These are phyloP conservation scores for Micropoecilia bifurca DNA, from an alignment of 2,797 vertebrate species.

Conservation along the genomic window DNA sequence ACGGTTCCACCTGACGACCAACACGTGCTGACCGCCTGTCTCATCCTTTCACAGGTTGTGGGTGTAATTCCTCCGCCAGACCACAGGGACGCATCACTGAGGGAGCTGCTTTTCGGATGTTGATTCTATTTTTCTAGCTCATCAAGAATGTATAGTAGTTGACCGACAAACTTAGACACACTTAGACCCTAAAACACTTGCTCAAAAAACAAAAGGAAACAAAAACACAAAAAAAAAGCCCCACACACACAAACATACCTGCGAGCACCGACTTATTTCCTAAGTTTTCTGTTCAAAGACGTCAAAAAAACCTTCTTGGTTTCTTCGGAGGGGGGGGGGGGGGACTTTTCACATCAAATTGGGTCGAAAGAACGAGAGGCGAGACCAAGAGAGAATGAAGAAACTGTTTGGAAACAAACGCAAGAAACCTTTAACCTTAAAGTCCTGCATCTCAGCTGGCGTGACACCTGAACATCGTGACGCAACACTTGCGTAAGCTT, in stretches of 20 bases:
- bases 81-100: constrained; percentile 39
- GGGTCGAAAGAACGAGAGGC: background rate
- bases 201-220: background rate
- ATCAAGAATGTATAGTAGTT: constrained; percentile 64
- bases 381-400: constrained; percentile 8
- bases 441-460: constrained; percentile 39
- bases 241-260: constrained; percentile 24
- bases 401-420: background rate
- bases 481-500: background rate
- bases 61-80: constrained; percentile 35
- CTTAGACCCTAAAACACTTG: constrained; percentile 9
- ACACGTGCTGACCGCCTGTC: constrained; percentile 3
- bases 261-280: constrained; percentile 42
- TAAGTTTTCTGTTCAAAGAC: constrained; percentile 37
- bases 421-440: constrained; percentile 13
- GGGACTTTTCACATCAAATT: constrained; percentile 18
- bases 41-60: constrained; percentile 60
- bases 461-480: constrained; percentile 12
- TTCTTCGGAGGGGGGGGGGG: constrained; percentile 7
- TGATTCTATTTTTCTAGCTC: constrained; percentile 68
- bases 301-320: constrained; percentile 12
- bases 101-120: constrained; percentile 64
- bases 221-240: background rate
- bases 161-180: constrained; percentile 37
- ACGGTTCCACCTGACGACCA: background rate